A percentile compares a stretch with the other conserved stretches of the same genome.
Evolutionary conservation across 2,888 invertebrate genomes (phyloP).

Genomic region (Lordiphosa fenestrarum): DNA sequence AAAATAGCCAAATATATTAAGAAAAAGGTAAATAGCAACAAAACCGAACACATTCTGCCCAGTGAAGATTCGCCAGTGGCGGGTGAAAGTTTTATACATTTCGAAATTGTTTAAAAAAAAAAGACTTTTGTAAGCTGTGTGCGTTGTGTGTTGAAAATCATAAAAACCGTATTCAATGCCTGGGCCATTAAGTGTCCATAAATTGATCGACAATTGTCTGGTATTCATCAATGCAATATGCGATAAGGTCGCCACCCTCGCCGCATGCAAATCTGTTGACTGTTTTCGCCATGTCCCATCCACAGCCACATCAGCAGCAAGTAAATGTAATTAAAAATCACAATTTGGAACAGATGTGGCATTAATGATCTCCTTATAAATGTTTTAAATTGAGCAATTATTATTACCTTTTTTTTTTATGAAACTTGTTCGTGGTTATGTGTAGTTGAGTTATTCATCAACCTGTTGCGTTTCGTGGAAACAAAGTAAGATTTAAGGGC

Average conservation of each 20-base stretch:
- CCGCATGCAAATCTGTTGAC: slow-evolving; percentile 33
- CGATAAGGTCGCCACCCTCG: slow-evolving; percentile 42
- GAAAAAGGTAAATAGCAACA: slow-evolving; percentile 77
- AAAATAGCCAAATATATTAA: slow-evolving; percentile 80
- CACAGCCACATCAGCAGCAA: slow-evolving; percentile 3
- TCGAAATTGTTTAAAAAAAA: slow-evolving; percentile 23
- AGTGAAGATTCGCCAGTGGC: slow-evolving; percentile 28
- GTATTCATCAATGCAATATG: slow-evolving; percentile 4
- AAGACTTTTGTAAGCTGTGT: slow-evolving; percentile 47
- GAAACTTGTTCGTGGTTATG: not conserved
- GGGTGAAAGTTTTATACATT: slow-evolving; percentile 52
- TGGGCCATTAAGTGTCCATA: slow-evolving; percentile 58
- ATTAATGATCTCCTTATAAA: not conserved
- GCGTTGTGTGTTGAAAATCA: slow-evolving; percentile 35
- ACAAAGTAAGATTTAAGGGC: no score
- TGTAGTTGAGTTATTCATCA: no score
- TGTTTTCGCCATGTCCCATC: slow-evolving; percentile 19
- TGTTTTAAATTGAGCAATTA: slow-evolving; percentile 1
- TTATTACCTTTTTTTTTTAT: not conserved
- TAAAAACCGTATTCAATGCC: slow-evolving; percentile 54
- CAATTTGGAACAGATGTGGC: no score
- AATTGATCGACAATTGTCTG: slow-evolving; percentile 35
- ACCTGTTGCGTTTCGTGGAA: no score
- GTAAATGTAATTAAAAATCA: no score
- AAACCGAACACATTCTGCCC: slow-evolving; percentile 21